phyloP scores from a whole-genome alignment of 2,888 invertebrate species.

The Lissonota sp. region DNA sequence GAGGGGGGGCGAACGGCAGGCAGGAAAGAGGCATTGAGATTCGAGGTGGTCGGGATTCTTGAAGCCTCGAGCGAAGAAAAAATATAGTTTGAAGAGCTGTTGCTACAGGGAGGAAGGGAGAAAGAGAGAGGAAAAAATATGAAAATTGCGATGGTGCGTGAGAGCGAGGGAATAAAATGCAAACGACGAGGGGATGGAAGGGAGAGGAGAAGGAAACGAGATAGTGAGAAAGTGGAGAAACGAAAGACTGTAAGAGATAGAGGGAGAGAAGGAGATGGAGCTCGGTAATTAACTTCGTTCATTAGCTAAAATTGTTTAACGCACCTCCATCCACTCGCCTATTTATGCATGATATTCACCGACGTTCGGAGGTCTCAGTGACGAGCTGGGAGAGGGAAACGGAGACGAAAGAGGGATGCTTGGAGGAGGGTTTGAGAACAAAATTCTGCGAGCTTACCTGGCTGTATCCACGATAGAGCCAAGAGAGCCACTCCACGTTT shows the following conservation, averaged over 20 bases:
- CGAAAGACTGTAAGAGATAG: conserved; percentile 61
- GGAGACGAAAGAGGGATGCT: neutral
- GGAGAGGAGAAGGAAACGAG: conserved; percentile 37
- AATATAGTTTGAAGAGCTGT: conserved; percentile 57
- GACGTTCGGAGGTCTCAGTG: conserved; percentile 37
- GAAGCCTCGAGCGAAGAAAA: conserved; percentile 51
- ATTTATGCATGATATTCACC: conserved; percentile 70
- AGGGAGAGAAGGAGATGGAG: conserved; percentile 55
- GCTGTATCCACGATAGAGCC: conserved; percentile 17
- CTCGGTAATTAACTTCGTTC: conserved; percentile 74
- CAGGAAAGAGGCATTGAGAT: conserved; percentile 37
- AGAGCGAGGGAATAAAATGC: conserved; percentile 19
- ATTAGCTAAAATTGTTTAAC: conserved; percentile 74
- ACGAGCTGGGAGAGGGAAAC: neutral
- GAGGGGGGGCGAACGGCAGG: conserved; percentile 43
- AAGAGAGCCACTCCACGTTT: conserved; percentile 44
- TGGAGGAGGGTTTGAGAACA: conserved; percentile 17
- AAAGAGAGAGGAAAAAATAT: conserved; percentile 65
- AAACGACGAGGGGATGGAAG: conserved; percentile 10
- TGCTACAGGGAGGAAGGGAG: conserved; percentile 40
- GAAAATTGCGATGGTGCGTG: conserved; percentile 51
- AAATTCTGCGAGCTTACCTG: conserved; percentile 55
- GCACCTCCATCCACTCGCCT: conserved; percentile 70
- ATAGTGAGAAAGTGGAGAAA: conserved; percentile 63
- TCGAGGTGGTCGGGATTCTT: conserved; percentile 48